Conservation (phyloP, 2,797 vertebrate species). For the Falco novaeseelandiae region DNA sequence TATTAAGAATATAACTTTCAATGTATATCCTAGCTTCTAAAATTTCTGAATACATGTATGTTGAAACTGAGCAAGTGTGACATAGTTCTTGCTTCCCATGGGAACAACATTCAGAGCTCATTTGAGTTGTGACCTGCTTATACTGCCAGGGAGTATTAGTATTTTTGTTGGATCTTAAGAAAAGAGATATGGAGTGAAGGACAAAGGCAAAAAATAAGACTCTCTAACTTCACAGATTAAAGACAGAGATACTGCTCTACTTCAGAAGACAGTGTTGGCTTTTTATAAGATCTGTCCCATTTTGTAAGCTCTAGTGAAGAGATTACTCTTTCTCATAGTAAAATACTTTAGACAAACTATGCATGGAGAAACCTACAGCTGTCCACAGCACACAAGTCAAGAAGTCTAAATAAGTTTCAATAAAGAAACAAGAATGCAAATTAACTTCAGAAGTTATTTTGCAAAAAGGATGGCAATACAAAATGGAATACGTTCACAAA, state of each 20-base stretch:
- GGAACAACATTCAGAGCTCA: constrained; percentile 68
- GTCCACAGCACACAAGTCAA: background rate
- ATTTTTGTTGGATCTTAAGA: constrained; percentile 72
- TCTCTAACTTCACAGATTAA: constrained; percentile 41
- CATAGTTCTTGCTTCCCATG: constrained; percentile 66
- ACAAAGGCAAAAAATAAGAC: constrained; percentile 60
- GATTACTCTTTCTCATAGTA: background rate
- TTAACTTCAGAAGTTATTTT: background rate
- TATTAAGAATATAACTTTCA: constrained; percentile 61
- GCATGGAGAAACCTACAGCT: background rate
- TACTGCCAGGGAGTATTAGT: constrained; percentile 71
- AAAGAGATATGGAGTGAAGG: constrained; percentile 65
- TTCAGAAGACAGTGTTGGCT: background rate
- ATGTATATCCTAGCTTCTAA: constrained; percentile 38
- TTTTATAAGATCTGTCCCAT: constrained; percentile 41
- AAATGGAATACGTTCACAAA: background rate
- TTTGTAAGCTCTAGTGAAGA: constrained; percentile 18
- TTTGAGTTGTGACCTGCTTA: constrained; percentile 77
- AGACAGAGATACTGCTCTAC: constrained; percentile 43
- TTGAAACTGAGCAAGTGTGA: constrained; percentile 64
- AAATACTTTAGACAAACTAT: constrained; percentile 3
- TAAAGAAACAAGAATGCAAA: background rate
- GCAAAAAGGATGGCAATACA: background rate
- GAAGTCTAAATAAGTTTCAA: background rate
- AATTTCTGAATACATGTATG: constrained; percentile 66